These are phyloP conservation scores for Athalia cordata DNA, from an alignment of 2,888 invertebrate species.

Conservation along the genomic window DNA sequence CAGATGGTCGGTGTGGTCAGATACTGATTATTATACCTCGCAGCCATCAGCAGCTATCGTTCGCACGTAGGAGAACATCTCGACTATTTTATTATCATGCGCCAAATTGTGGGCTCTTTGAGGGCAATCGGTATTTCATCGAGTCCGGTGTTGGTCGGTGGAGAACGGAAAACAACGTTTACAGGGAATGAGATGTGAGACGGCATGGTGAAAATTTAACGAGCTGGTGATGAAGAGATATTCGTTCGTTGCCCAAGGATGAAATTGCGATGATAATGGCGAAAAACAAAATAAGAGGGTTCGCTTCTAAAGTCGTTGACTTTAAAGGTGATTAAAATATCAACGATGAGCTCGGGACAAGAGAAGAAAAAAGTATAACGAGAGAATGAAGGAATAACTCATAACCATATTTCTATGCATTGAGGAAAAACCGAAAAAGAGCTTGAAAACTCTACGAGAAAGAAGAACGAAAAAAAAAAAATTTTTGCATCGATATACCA, in stretches of 20 bases:
- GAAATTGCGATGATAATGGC: background rate
- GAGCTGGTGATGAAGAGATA: slow-evolving; percentile 21
- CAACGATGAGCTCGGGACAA: background rate
- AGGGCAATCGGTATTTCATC: slow-evolving; percentile 38
- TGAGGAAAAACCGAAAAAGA: slow-evolving; percentile 3
- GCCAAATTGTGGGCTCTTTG: slow-evolving; percentile 36
- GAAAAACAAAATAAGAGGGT: background rate
- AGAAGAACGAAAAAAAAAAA: slow-evolving; percentile 4
- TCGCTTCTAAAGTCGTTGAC: background rate
- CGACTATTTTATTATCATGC: slow-evolving; percentile 13
- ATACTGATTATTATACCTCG: slow-evolving; percentile 38
- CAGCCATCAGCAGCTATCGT: too few species aligned
- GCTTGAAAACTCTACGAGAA: slow-evolving; percentile 5
- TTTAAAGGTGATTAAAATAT: slow-evolving; percentile 25
- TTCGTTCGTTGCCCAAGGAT: background rate
- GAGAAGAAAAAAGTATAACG: background rate
- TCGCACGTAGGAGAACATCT: slow-evolving; percentile 16
- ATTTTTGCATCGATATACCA: slow-evolving; percentile 11
- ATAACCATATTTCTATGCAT: slow-evolving; percentile 4
- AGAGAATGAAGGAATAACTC: slow-evolving; percentile 2
- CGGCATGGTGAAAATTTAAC: slow-evolving; percentile 1
- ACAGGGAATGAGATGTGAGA: slow-evolving; percentile 15
- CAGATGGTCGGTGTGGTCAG: slow-evolving; percentile 26
- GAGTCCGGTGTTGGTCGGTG: slow-evolving; percentile 20
- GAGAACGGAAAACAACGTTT: slow-evolving; percentile 22